Base-by-base conservation (phyloP, 2,888 invertebrate species). In the Rhagophthalmus giganteus region DNA sequence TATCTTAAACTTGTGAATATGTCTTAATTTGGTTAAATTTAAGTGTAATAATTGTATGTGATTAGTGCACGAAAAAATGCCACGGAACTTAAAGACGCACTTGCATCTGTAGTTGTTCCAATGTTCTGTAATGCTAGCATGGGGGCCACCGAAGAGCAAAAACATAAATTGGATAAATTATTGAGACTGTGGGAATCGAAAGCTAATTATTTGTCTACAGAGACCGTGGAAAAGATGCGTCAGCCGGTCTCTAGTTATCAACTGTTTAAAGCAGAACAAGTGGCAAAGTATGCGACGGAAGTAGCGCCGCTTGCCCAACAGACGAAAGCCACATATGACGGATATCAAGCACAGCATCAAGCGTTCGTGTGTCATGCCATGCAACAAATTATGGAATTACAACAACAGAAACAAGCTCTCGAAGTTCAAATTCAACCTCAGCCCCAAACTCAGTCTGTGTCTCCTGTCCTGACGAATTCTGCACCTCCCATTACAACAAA, bases 181-280 rank as follows among this genome's bases (percentile, higher is more conserved):
- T 81, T 96, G 55, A 90, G 90, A 57, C 80, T 98, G 31, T 99
- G 99, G 99, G 96, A 97, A 78, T 92, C 94, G 60, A 96, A 98
- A 79, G 86, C 88, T 57, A 88, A 92, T 78, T 92, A 92, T 78
- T 88, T 93, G 72, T 87, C 88, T 71, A 79, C 85, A 8, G 81
- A 85, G 6, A 89, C 91, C 58, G 87, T 94, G 66, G 88, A 89
- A 56, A 89, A 90, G 75, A 81, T 97, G 78, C 88, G 90, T 71
- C 88, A 89, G 62, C 94, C 95, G 1, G 84, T 86, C 56, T 82
- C 84, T 45, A 91, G 94, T n/a, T 88, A 94, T 81, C 87, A 90
- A 65, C 88, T 90, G 67, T 94, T 92, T 73, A 90, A 95, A 79
- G 86, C 89, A 55, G 86, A 86, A 71, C 78, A 94, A 62, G 85